Base-by-base conservation (phyloP, 2,888 invertebrate species). In the Andrena praecox region DNA sequence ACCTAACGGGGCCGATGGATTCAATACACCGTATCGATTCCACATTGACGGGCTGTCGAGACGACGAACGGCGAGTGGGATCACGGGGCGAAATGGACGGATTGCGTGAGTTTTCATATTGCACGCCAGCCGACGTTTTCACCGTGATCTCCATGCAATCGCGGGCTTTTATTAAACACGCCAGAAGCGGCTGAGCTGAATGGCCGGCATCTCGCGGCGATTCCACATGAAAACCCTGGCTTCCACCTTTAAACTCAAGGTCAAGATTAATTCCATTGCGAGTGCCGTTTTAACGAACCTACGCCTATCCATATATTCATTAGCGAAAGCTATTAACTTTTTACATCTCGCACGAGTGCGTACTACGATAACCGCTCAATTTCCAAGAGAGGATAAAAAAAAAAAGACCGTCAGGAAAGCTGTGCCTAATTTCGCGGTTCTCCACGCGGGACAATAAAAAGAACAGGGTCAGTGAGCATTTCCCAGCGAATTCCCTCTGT, bases 1-100 rank as follows among this genome's bases (percentile, higher is more conserved):
- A 79, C 56, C 50, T 62, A 79, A 80, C 80, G 20, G 20, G 63
- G n/a, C 72, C 50, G 56, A 63, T 4, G 48, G 56, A 72, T 63
- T 68, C 67, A 35, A 79, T 54, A 12, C 27, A 48, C 42, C 50
- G 42, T 71, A 66, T 66, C 78, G 63, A 78, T 66, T 66, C 70
- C 70, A 48, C 56, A 56, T 24, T 27, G 70, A 59, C 20, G 70
- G 29, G 20, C 50, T 20, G 72, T 77, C 62, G 35, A 29, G 16
- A 59, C 48, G 24, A 7, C n/a, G 59, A 54, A 69, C 60, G 8
- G 8, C 42, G 50, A 62, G 16, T 42, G 20, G 75, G 29, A 59
- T 16, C 56, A 12, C 29, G 8, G 5, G 10, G 16, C 27, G 24
- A 42, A n/a, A 31, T 33, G 33, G 62, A 52, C 24, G 42, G 16